Base-by-base conservation (phyloP, 2,113 vertebrate genomes). In the Ceratotherium simum region DNA sequence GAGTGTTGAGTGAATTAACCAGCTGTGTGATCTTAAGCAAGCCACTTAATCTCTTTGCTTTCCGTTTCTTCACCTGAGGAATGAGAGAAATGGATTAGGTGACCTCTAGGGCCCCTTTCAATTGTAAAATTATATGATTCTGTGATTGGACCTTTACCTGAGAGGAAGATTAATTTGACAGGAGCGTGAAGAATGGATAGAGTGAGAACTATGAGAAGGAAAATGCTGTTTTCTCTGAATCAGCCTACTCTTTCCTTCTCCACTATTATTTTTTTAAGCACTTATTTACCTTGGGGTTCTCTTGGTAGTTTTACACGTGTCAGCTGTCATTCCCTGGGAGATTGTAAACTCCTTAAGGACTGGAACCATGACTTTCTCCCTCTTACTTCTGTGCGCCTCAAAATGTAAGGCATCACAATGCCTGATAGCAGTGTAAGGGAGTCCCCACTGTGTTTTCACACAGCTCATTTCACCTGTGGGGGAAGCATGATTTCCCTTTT, bases 81-180 rank as follows among this genome's bases (percentile, higher is more conserved):
- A 64, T 54, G n/a, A 95, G 31, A 48, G 21, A 62, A 96, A 65
- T 97, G 89, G 84, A 85, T 91, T 87, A 62, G 81, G 58, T 93
- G 93, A 97, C 97, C 95, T 89, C 83, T 36, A 36, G 67, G 75
- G 83, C 54, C 56, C 81, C 42, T 54, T 91, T 92, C 33, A 60
- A 65, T 79, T 76, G 12, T 97, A 97, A 97, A 97, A 85, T 97
- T 85, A 64, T 96, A 88, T 82, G 97, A 93, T 93, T 96, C 81
- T 82, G 31, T 91, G 86, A 96, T 90, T 91, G 78, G 64, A 17
- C 93, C 89, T 98, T 86, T 95, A 51, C 91, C 69, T 93, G 48
- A 48, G 58, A 81, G 81, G 73, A 93, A 93, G 91, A 93, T 91
- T 80, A 96, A 93, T 78, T 96, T 97, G 97, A 88, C 90, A 96